Base-by-base conservation (phyloP, 2,797 vertebrate genomes). In the Xyrichtys novacula region DNA sequence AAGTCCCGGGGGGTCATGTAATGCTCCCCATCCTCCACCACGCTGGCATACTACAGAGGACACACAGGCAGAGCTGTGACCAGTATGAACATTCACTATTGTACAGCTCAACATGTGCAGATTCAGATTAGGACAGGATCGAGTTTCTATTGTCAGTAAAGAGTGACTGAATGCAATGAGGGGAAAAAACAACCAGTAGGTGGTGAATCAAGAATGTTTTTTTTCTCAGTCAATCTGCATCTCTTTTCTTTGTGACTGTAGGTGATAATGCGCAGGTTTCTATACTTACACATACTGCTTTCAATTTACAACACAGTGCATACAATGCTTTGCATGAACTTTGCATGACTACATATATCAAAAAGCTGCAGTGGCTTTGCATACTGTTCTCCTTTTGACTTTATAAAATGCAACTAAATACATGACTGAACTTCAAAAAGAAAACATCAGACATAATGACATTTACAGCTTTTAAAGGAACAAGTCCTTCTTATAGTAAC, bases 1-100 rank as follows among this genome's bases (percentile, higher is more conserved):
- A 99, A 99, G 92, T 99, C 97, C 73, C 88, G 89, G 0, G 98
- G 96, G 59, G 96, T 98, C 98, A 99, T 99, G 93, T 95, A 98
- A 93, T 69, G 93, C 67, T 99, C 98, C 25, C 95, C 98, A 94
- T 98, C 96, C 23, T 96, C 94, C 76, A 95, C 91, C 49, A 96
- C 93, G 10, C 95, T 98, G 87, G 97, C 95, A 93, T 98, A 96
- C 98, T 99, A 72, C 73, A 54, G 49, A 61, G 12, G 29, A 65
- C 34, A 86, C 56, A 80, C 40, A 49, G n/a, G 57, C 26, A 53
- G 46, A 69, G 58, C 28, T 54, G 64, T 64, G 31, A 69, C 60
- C 53, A 60, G 53, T 9, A 3, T 22, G 26, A 20, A 36, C 5
- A 16, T 26, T 46, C 29, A 71, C 8, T 15, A 44, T 32, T 16